A percentile compares a stretch with the other conserved stretches of the same genome.
These are phyloP conservation scores for Myzus persicae DNA, from an alignment of 1,140 invertebrate species.

Conservation along the genomic window DNA sequence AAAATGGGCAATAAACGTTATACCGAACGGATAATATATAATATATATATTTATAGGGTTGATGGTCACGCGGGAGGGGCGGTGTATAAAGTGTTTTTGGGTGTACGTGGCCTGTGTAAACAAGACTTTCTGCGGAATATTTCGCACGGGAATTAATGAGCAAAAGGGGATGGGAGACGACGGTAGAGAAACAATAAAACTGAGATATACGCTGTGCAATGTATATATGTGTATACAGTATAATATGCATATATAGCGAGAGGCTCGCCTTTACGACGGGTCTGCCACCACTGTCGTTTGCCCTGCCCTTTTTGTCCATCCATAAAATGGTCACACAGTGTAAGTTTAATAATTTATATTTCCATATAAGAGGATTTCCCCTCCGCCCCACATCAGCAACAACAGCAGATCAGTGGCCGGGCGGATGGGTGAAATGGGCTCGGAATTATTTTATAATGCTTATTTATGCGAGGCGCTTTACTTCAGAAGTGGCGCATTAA, in stretches of 20 bases:
- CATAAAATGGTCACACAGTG: slow-evolving; percentile 56
- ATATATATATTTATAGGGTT: not conserved
- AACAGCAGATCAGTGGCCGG: not conserved
- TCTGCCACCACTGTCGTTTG: not conserved
- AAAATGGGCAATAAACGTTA: slow-evolving; percentile 49
- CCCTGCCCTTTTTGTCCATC: slow-evolving; percentile 48
- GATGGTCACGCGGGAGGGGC: not conserved
- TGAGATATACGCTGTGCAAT: slow-evolving; percentile 29
- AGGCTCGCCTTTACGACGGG: slow-evolving; percentile 42
- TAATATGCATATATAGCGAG: not conserved
- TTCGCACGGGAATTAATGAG: slow-evolving; percentile 56
- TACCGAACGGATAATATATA: not conserved
- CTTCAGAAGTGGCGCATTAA: slow-evolving; percentile 46
- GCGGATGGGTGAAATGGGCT: not conserved
- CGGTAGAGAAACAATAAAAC: slow-evolving; percentile 55
- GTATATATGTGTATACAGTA: not conserved
- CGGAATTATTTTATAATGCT: slow-evolving; percentile 58
- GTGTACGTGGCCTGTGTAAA: slow-evolving; percentile 56
- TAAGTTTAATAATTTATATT: slow-evolving; percentile 58
- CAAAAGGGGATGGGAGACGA: slow-evolving; percentile 31
- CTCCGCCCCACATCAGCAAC: not conserved
- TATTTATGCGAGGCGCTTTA: slow-evolving; percentile 56
- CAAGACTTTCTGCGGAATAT: slow-evolving; percentile 53
- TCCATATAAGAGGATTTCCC: slow-evolving; percentile 53
- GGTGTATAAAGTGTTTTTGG: slow-evolving; percentile 50